Evolutionary conservation across 2,797 vertebrate genomes (phyloP), one percentile per base, ranked within the genome.

Genomic region (Enteromius fasciolatus): DNA sequence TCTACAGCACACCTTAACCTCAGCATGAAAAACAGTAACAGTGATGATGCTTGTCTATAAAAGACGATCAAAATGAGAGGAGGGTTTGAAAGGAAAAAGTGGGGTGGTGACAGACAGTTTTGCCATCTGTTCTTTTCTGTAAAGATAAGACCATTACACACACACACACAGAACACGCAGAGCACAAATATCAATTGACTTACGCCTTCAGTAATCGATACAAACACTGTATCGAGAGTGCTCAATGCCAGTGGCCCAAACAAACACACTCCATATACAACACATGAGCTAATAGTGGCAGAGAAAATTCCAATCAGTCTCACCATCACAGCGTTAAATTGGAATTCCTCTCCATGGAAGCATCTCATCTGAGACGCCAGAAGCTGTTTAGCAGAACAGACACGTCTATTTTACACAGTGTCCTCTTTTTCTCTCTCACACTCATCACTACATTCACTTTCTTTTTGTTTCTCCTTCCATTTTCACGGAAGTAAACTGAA

Each of bases 51-150:
- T 25, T 59, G 52, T 33, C n/a, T 41, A 44, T 25, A 36, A 74
- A 39, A 59, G 23, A 68, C 3, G 41, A 44, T 66, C 23, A 75
- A 41, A 46, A 44, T 57, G 5, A 59, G 25, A 66, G 74, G 31
- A 50, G 6, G n/a, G 31, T 8, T 54, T 23, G 12, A 46, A n/a
- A 25, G 41, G 23, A 76, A 54, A 17, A 50, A 39, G n/a, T 15
- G 5, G 9, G 23, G 3, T 52, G 77, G 20, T 80, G 61, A 80
- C 70, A 70, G 67, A 80, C 50, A 70, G 67, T 76, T 72, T 80
- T 11, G 41, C 83, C 80, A 84, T 85, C 83, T 72, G 84, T 77
- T 59, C 77, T 31, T 54, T 69, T 83, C 14, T 79, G 54, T 70
- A 54, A 73, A 70, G 15, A 68, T 36, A 8, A 57, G 46, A 66